phyloP scores from a whole-genome alignment of 2,113 vertebrate genomes.

The Cryptomyrus ogoouensis region DNA sequence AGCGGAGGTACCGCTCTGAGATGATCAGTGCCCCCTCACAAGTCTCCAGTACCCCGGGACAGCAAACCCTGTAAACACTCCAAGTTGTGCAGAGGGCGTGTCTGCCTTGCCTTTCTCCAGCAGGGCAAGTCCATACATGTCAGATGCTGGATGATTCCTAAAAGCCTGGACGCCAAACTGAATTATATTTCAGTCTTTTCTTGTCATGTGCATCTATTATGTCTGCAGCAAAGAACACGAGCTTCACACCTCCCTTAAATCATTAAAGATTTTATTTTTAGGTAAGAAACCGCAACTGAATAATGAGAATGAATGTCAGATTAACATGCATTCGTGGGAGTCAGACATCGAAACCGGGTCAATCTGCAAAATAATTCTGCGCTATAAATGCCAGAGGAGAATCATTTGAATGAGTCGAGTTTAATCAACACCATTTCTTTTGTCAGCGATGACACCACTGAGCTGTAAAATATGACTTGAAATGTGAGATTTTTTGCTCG shows the following conservation, averaged over 20 bases:
- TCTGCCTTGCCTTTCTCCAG: neutral
- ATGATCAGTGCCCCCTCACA: neutral
- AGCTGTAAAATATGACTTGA: neutral
- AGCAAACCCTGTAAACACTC: neutral
- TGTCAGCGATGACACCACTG: neutral
- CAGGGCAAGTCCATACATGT: slow-evolving; percentile 12
- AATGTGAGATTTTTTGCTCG: neutral
- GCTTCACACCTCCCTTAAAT: neutral
- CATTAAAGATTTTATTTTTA: neutral
- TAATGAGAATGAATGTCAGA: neutral
- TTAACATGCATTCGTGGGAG: neutral
- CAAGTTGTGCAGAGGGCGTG: neutral
- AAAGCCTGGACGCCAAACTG: neutral
- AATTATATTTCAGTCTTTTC: neutral
- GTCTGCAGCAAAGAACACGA: neutral
- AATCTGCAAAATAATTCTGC: neutral
- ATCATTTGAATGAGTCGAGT: neutral
- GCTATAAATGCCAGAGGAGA: neutral
- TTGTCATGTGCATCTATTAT: neutral
- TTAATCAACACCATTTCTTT: neutral
- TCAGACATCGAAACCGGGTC: neutral
- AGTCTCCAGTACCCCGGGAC: neutral
- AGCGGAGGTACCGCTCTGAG: neutral
- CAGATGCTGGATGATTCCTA: slow-evolving; percentile 1
- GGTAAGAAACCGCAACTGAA: neutral